Evolutionary conservation across 64 coral and sea anemone genomes (phyloP).

Genomic region (Orbicella faveolata): DNA sequence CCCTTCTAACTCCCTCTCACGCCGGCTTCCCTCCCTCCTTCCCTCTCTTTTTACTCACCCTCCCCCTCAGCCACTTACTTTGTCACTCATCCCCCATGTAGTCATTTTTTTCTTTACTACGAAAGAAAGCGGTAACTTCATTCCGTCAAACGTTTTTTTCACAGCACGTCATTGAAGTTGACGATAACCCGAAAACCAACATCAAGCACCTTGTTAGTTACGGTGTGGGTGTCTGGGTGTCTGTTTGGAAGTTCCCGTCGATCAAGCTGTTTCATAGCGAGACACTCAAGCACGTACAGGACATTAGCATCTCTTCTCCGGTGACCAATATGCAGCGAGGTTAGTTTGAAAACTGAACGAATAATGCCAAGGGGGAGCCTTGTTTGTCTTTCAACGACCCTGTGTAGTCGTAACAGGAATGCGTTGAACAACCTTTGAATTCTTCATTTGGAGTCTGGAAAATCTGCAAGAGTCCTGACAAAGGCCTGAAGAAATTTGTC

Average conservation of each 20-base stretch:
- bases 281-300: conserved; percentile 87
- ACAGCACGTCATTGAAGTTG: conserved; percentile 90
- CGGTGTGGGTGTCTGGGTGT: conserved; percentile 98
- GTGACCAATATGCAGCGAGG: conserved; percentile 93
- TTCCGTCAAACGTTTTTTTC: not conserved
- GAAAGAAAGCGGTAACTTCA: not conserved
- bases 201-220: conserved; percentile 83
- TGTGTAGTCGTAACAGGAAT: not conserved
- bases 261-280: conserved; percentile 94
- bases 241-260: conserved; percentile 83
- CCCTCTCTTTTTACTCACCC: not conserved
- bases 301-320: conserved; percentile 83
- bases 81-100: not conserved
- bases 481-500: too few species aligned
- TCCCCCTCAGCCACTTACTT: too few species aligned
- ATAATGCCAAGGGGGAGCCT: not conserved
- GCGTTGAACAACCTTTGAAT: too few species aligned
- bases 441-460: too few species aligned
- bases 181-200: conserved; percentile 62
- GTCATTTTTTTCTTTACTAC: not conserved
- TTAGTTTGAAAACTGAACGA: conserved; percentile 23
- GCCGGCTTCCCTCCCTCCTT: too few species aligned
- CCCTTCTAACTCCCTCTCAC: too few species aligned
- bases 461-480: too few species aligned
- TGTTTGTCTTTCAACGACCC: not conserved